Evolutionary conservation across 2,113 vertebrate genomes (phyloP).

Genomic region (Leptobrachium ailaonicum): DNA sequence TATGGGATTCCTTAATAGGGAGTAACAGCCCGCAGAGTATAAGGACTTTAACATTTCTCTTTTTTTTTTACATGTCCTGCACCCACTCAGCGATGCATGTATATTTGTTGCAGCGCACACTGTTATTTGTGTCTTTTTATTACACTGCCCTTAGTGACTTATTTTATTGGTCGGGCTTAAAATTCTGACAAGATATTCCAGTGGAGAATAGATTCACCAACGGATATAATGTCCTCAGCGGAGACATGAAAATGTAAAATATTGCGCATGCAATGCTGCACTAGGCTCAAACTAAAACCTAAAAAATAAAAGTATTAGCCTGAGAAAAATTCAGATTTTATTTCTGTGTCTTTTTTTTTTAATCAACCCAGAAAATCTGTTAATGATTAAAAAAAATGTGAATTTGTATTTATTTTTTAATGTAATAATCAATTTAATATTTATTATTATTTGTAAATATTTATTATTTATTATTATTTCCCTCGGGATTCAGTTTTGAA

Average conservation of each 20-base stretch:
- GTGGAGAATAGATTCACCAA: neutral
- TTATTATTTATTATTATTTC: too few species aligned
- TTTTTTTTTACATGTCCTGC: neutral
- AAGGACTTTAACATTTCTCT: neutral
- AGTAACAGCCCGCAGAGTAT: conserved; percentile 5
- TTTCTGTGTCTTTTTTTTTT: too few species aligned
- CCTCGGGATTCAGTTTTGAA: too few species aligned
- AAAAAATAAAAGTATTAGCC: too few species aligned
- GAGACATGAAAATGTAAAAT: neutral
- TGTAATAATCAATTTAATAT: too few species aligned
- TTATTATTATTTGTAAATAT: too few species aligned
- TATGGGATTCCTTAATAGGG: conserved; percentile 20
- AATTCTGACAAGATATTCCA: neutral
- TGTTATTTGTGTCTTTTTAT: neutral
- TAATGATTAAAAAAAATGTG: too few species aligned
- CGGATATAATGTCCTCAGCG: neutral
- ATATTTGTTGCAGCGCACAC: neutral
- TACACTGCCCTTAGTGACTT: neutral
- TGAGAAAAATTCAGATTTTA: too few species aligned
- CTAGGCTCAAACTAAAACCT: too few species aligned
- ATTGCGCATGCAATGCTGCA: neutral
- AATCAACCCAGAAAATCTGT: too few species aligned
- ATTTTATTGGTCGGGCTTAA: neutral
- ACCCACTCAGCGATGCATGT: neutral
- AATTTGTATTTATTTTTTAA: too few species aligned